Base-by-base conservation (phyloP, 2,888 invertebrate genomes). In the Drymonia ruficornis region DNA sequence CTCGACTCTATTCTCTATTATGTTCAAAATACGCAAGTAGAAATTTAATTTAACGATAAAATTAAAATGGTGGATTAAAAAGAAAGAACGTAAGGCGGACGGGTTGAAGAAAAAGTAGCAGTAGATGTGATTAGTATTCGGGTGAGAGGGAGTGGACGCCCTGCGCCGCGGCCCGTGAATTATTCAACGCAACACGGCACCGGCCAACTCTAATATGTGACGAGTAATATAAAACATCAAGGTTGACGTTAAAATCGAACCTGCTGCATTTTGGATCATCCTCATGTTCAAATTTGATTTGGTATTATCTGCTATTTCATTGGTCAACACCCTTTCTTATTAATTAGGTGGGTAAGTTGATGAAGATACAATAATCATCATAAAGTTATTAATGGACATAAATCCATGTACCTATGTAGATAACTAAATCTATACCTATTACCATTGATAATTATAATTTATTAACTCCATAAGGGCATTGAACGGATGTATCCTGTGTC, bases 81-180 rank as follows among this genome's bases (percentile, higher is more conserved):
- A 65, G 51, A 61, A 53, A 65, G 51, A 53, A 19, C 54, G 52
- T 60, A 65, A 59, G 60, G 65, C 62, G 52, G 55, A 56, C 52
- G 58, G 57, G 59, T 63, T 63, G 54, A 67, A 72, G 64, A 63
- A 76, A 69, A 70, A 72, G 56, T 69, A 63, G 69, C 62, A 56
- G 63, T 70, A 60, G 56, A 56, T 61, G 61, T 67, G 68, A 79
- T 84, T 83, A 81, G 79, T 84, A 84, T 85, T 84, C 80, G 69
- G 65, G 67, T 59, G 68, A 65, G 68, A 67, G 57, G 55, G 59
- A 77, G 67, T 74, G 70, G 70, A 71, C 72, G 75, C 72, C 71
- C 70, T 61, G 67, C 63, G 63, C 67, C 67, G 70, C 61, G 63
- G 61, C 54, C 61, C 65, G 72, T 84, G 82, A 83, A 83, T 84